Percentiles rank a stretch among this genome's conserved stretches.
phyloP scores from a whole-genome alignment of 2,888 invertebrate genomes.

The Clistopyga incitator region DNA sequence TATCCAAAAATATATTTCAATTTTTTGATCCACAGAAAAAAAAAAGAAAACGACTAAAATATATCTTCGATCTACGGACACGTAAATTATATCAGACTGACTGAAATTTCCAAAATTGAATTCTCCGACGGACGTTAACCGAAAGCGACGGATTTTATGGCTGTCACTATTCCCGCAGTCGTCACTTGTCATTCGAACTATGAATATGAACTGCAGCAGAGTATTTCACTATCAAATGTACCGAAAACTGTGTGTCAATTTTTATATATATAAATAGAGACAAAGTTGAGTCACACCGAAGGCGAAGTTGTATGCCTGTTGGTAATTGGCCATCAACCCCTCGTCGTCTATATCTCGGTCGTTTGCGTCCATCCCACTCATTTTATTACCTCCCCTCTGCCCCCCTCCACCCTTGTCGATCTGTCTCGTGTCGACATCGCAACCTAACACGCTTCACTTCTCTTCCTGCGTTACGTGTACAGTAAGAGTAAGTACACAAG shows the following conservation, averaged over 20 bases:
- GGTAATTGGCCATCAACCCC: constrained; percentile 33
- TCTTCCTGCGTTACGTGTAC: neutral
- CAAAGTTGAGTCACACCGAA: neutral
- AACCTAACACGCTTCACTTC: constrained; percentile 19
- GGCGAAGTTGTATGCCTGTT: constrained; percentile 33
- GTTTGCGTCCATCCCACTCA: constrained; percentile 8
- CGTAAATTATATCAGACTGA: no score
- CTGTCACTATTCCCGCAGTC: neutral
- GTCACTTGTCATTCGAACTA: neutral
- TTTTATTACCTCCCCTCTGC: constrained; percentile 27
- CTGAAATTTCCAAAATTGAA: neutral
- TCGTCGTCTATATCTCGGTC: neutral
- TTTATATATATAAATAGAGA: neutral
- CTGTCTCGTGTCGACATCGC: constrained; percentile 31
- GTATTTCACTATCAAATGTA: neutral
- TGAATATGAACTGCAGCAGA: neutral
- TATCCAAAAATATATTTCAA: no score
- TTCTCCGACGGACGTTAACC: neutral
- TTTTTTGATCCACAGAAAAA: no score
- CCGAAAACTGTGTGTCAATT: neutral
- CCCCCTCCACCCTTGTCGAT: neutral
- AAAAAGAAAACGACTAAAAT: no score
- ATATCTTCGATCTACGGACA: no score
- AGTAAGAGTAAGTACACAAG: neutral
- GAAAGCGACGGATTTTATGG: neutral